phyloP scores from a whole-genome alignment of 2,113 vertebrate genomes.

The Mustelus asterias region DNA sequence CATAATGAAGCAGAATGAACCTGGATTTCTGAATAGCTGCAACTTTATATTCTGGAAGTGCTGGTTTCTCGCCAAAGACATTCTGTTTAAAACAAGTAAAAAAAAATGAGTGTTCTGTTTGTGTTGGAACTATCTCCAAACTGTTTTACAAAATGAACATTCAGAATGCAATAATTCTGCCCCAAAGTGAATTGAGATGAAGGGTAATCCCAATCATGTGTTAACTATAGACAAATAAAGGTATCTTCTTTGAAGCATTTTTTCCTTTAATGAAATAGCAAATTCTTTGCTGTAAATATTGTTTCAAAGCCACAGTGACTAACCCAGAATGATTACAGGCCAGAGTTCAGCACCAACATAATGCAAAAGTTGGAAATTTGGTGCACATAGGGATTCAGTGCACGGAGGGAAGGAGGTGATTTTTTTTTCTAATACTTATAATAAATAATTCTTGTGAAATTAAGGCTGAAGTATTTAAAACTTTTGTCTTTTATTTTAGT shows the following conservation, averaged over 20 bases:
- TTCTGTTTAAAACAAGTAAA: slow-evolving; percentile 50
- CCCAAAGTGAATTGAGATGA: background rate
- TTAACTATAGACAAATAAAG: background rate
- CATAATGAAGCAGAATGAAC: slow-evolving; percentile 73
- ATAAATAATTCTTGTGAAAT: background rate
- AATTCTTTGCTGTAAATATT: background rate
- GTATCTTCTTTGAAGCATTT: background rate
- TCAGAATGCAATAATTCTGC: background rate
- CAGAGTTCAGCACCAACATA: background rate
- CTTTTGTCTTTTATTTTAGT: background rate
- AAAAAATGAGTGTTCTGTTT: background rate
- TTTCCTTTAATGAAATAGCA: background rate
- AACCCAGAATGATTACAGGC: background rate
- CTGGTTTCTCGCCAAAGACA: slow-evolving; percentile 70
- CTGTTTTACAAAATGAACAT: slow-evolving; percentile 5
- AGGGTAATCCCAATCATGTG: background rate
- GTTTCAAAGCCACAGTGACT: too few species aligned
- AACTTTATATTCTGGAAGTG: slow-evolving; percentile 72
- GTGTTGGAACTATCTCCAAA: background rate
- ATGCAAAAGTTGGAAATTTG: background rate
- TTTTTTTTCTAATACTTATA: background rate
- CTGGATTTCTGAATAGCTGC: slow-evolving; percentile 72
- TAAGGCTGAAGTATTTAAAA: background rate
- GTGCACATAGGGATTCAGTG: background rate
- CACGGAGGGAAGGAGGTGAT: too few species aligned